These are phyloP conservation scores for Caenorhabditis sp. DNA, from an alignment of 2,888 invertebrate genomes.

Conservation along the genomic window DNA sequence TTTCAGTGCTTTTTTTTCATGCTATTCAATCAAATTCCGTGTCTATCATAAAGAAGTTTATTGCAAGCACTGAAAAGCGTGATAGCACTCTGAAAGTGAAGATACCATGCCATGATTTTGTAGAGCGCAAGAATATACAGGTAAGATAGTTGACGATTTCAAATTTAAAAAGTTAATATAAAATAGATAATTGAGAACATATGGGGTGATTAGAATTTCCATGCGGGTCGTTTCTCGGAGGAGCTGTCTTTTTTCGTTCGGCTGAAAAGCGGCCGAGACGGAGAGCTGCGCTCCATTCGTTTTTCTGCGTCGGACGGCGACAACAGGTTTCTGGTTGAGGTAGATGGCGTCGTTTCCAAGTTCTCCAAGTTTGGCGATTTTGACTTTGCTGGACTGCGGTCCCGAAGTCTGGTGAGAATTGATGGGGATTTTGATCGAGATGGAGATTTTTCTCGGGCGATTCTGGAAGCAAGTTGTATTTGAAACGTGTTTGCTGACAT, in stretches of 20 bases:
- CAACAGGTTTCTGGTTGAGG: slow-evolving; percentile 74
- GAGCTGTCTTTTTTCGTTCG: slow-evolving; percentile 71
- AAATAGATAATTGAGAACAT: slow-evolving; percentile 37
- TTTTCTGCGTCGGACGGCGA: slow-evolving; percentile 77
- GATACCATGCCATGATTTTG: slow-evolving; percentile 52
- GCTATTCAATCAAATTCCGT: not conserved
- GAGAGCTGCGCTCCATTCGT: slow-evolving; percentile 74
- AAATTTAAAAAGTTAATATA: not conserved
- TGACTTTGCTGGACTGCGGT: slow-evolving; percentile 78
- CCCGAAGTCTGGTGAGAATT: slow-evolving; percentile 75
- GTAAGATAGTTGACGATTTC: slow-evolving; percentile 13
- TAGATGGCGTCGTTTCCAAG: slow-evolving; percentile 72
- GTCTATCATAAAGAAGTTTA: slow-evolving; percentile 23
- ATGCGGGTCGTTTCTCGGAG: slow-evolving; percentile 77
- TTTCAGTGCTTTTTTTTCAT: not conserved
- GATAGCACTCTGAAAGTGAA: slow-evolving; percentile 49
- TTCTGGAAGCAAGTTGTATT: slow-evolving; percentile 34
- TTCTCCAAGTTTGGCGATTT: slow-evolving; percentile 73
- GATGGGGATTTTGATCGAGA: slow-evolving; percentile 76
- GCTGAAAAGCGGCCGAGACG: slow-evolving; percentile 76
- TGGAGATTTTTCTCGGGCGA: slow-evolving; percentile 72
- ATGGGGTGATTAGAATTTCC: slow-evolving; percentile 77
- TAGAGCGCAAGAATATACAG: slow-evolving; percentile 55
- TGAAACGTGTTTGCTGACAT: not conserved
- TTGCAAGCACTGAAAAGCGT: slow-evolving; percentile 50